Base-by-base conservation (phyloP, 2,113 vertebrate species). In the Rattus rattus region DNA sequence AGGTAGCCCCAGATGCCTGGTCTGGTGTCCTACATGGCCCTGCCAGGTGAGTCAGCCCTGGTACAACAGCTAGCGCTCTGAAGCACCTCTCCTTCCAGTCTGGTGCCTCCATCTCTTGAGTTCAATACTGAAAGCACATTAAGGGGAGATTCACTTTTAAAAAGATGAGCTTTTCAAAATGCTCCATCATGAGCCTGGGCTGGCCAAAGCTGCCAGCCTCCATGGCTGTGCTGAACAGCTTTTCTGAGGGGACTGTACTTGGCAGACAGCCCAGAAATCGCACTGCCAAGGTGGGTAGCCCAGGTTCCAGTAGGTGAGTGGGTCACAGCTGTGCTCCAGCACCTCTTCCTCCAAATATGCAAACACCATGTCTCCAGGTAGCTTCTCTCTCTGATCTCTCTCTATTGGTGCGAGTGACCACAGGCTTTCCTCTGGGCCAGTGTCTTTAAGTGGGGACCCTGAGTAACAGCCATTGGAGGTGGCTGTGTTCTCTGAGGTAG, bases 81-180 rank as follows among this genome's bases (percentile, higher is more conserved):
- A 95, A 97, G 97, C 96, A 90, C 0, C 88, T 49, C 43, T 43
- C 43, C 43, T 91, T 98, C 97, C 92, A 93, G 97, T 96, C 97
- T 94, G 97, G 92, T 43, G 95, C 97, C 98, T 97, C 98, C 92
- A 93, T 92, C 90, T 88, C 65, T 89, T 89, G 97, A 93, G 89
- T 92, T 99, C 99, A 99, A 99, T 99, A 99, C 98, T 99, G 99
- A 98, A 99, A 99, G 98, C 99, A 99, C 98, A 99, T 99, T 98
- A 99, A 98, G 93, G 99, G 99, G 98, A 99, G 99, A 98, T 99
- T 99, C 96, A 99, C 99, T 98, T 99, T 99, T 98, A 99, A 98
- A 98, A 99, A 99, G 97, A 99, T 98, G 85, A 99, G 99, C 96
- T 99, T 99, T 98, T 99, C 99, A 96, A 99, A 98, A 98, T 99